Evolutionary conservation across 37 sponge, comb jelly and placozoan species (phyloP).

Genomic region (Chondrosia reniformis): DNA sequence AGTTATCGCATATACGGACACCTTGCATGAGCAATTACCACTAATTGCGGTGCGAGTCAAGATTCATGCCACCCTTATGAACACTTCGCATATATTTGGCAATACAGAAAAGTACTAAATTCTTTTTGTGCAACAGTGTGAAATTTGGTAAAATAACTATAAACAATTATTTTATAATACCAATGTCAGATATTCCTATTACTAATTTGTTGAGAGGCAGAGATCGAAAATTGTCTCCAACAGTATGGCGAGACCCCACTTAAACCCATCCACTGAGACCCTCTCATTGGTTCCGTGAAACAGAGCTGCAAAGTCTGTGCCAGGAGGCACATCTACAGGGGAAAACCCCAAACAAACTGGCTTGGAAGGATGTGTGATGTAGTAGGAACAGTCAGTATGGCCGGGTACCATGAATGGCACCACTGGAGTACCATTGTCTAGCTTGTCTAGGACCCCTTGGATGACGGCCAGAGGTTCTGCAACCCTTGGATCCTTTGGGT

Average conservation of each 20-base stretch:
- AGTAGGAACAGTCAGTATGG: conserved; percentile 52
- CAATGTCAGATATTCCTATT: no score
- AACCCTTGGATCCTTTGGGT: conserved; percentile 26
- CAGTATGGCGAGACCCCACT: conserved; percentile 73
- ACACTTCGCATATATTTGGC: no score
- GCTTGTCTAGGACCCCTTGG: conserved; percentile 1
- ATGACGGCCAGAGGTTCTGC: conserved; percentile 35
- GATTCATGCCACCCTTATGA: no score
- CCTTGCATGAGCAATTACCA: no score
- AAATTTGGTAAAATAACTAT: no score
- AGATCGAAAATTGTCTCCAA: conserved; percentile 47
- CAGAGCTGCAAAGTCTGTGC: conserved; percentile 43
- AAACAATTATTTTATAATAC: no score
- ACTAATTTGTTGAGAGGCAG: conserved; percentile 29
- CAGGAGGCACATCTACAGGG: conserved; percentile 50
- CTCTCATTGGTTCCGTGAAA: conserved; percentile 83
- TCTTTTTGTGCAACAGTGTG: no score
- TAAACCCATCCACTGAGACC: conserved; percentile 70
- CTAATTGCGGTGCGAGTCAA: no score
- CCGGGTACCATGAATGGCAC: conserved; percentile 50
- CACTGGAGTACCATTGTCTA: conserved; percentile 55
- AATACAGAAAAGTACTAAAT: no score
- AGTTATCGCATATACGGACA: no score
- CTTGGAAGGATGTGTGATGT: conserved; percentile 41
- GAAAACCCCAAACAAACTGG: conserved; percentile 76